Base-by-base conservation (phyloP, 2,797 vertebrate species). In the Lacerta bilineata region DNA sequence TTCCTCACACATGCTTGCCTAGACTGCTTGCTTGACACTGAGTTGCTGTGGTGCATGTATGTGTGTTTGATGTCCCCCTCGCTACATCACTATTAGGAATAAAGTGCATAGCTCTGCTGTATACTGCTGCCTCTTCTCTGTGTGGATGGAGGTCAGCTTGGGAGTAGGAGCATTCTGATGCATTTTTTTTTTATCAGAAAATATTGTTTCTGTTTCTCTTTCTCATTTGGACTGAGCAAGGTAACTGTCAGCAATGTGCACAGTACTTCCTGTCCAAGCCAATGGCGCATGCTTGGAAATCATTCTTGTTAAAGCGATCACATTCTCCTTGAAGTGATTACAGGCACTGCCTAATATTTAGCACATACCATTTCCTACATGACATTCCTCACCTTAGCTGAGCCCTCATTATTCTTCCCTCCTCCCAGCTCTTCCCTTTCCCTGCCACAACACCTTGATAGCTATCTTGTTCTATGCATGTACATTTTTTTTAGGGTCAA, bases 291-390 rank as follows among this genome's bases (percentile, higher is more conserved):
- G 0, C 36, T 72, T 80, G 27, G 64, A 82, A 89, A 88, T 85
- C 78, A 8, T 82, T 90, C 84, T 90, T 89, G 69, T 86, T 91
- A 84, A 91, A 87, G 75, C 87, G 81, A 88, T 95, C 90, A 85
- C 78, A 55, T 55, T 55, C 50, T 55, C 50, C 50, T 55, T 55
- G 50, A 55, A 55, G 50, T 55, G 50, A 55, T 92, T 90, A 74
- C 50, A 92, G 90, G 77, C 91, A 92, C 90, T 59, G 61, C 90
- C 93, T 95, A 93, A 91, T 94, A 92, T 87, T 81, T 84, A 6
- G 82, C 90, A 61, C 93, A 91, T 89, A 90, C 95, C 93, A 66
- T 94, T 93, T 94, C 93, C 88, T 91, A 87, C 91, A 92, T 88
- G 93, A 93, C 87, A 92, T 91, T 89, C 89, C 84, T 89, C 85